phyloP scores from a whole-genome alignment of 1,140 invertebrate species.

The Musca vetustissima region DNA sequence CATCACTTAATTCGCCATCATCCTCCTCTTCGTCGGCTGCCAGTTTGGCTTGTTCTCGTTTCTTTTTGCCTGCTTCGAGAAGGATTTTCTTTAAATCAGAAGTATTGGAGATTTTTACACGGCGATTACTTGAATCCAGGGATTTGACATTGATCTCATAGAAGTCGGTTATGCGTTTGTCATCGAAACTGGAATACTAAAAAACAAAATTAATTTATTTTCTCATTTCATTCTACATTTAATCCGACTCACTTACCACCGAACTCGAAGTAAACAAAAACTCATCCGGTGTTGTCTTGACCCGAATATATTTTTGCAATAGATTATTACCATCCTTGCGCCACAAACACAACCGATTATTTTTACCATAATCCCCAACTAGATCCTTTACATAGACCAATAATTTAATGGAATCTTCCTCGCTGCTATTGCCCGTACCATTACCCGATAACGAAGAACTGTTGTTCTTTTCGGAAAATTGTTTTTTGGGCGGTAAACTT shows the following conservation, averaged over 20 bases:
- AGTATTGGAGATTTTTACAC: conserved; percentile 41
- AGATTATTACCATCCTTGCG: conserved; percentile 48
- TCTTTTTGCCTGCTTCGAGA: conserved; percentile 29
- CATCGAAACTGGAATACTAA: conserved; percentile 54
- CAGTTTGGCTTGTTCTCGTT: conserved; percentile 11
- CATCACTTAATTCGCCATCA: conserved; percentile 26
- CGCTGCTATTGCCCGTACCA: neutral
- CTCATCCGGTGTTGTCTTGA: conserved; percentile 43
- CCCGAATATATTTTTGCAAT: conserved; percentile 49
- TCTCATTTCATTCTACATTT: neutral
- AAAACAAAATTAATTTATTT: neutral
- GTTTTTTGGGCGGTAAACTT: conserved; percentile 46
- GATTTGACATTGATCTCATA: conserved; percentile 45
- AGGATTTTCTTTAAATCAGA: conserved; percentile 37
- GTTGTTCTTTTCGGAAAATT: conserved; percentile 34
- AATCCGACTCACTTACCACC: conserved; percentile 38
- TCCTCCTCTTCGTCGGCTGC: conserved; percentile 30
- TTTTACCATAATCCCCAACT: conserved; percentile 37
- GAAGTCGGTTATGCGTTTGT: conserved; percentile 44
- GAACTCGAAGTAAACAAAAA: conserved; percentile 51
- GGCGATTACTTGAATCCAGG: conserved; percentile 47
- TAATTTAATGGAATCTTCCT: conserved; percentile 34
- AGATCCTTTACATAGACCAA: conserved; percentile 46
- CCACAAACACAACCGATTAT: conserved; percentile 49
- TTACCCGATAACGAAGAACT: conserved; percentile 27